Conservation (phyloP, 2,113 vertebrate genomes). For the Cinclus mexicanus region DNA sequence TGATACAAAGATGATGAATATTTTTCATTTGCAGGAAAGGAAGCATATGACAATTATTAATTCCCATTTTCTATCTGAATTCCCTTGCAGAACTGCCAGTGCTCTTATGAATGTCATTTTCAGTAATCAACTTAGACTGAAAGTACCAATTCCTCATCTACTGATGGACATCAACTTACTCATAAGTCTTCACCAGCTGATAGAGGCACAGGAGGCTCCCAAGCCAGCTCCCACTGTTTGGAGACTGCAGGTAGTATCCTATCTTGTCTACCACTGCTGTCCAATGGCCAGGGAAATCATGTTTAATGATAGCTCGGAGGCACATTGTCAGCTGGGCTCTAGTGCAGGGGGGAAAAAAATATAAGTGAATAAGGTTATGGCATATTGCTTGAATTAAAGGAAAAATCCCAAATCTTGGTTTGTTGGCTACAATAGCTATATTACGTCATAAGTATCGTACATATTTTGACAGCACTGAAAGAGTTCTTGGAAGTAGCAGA, state of each 20-base stretch:
- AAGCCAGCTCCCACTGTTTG: slow-evolving; percentile 91
- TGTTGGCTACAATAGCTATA: not conserved
- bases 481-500: not conserved
- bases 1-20: not conserved
- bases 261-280: slow-evolving; percentile 93
- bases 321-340: slow-evolving; percentile 96
- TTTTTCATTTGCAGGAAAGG: not conserved
- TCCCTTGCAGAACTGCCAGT: not conserved
- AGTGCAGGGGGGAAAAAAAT: not conserved
- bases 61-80: not conserved
- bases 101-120: not conserved
- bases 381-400: not conserved
- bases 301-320: slow-evolving; percentile 91
- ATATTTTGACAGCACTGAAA: not conserved
- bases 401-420: not conserved
- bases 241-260: slow-evolving; percentile 87
- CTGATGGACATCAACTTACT: slow-evolving; percentile 82
- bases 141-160: not conserved
- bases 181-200: slow-evolving; percentile 96
- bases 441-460: not conserved
- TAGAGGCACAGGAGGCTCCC: slow-evolving; percentile 93
- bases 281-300: slow-evolving; percentile 96
- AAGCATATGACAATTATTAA: not conserved
- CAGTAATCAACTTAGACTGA: not conserved
- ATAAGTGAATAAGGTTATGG: not conserved